Base-by-base conservation (phyloP, 1,140 invertebrate species). In the Hydropsyche tenuis region DNA sequence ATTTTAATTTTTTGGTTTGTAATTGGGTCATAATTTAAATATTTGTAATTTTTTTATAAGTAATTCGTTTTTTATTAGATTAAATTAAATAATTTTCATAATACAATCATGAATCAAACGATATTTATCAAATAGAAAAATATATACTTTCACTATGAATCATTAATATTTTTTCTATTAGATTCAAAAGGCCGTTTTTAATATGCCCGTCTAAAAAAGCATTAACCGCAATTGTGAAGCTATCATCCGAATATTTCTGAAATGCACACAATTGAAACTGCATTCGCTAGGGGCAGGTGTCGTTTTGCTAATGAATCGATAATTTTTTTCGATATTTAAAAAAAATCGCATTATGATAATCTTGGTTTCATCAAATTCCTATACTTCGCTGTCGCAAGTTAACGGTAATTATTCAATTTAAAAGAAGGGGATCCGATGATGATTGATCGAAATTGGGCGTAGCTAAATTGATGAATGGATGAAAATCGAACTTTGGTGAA, bases 381-480 rank as follows among this genome's bases (percentile, higher is more conserved):
- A 63, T 65, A 45, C 9, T 11, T n/a, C 42, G 14, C n/a, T n/a
- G n/a, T n/a, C n/a, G 3, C 1, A 43, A 65, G 16, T 60, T 60
- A 25, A 60, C 1, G 12, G 65, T 48, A 68, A 68, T 68, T 68
- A 68, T 68, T 68, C 65, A 68, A 68, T 68, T 68, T 68, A 68
- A 46, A 68, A 20, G 22, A 66, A 56, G 30, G 63, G 48, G 68
- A 14, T 7, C 30, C 22, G 46, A 56, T 42, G 22, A 42, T 70
- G 68, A 70, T 70, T 70, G 68, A 70, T 70, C 23, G 68, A 56
- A 70, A 70, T 70, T 70, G 68, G 68, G 68, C 68, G 68, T 70
- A 56, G 46, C 48, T 20, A 51, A 68, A 51, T 68, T 68, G 65
- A 68, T 68, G 46, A 68, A 68, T 66, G 63, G 63, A 66, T 46